A percentile compares a stretch with the other conserved stretches of the same genome.
Conservation (phyloP, 1,140 invertebrate genomes). For the Pseudobourletiella spinata region DNA sequence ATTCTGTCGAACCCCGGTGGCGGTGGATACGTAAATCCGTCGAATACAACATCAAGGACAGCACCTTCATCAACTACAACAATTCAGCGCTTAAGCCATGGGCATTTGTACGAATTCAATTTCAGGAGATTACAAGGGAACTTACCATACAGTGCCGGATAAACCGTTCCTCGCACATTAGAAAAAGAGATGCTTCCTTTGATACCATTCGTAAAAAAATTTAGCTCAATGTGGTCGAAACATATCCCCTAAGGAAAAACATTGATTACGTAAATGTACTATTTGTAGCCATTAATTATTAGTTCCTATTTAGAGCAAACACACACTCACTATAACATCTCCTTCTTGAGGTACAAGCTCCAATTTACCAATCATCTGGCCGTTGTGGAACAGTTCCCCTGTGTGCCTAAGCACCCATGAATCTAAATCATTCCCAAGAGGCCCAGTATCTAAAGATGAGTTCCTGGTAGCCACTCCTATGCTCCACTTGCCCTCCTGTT, state of each 20-base stretch:
- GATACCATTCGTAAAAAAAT: slow-evolving; percentile 90
- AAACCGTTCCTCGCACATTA: slow-evolving; percentile 83
- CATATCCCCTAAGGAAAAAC: slow-evolving; percentile 63
- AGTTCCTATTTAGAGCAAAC: no score
- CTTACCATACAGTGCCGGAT: slow-evolving; percentile 86
- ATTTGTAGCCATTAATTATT: no score
- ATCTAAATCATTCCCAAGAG: slow-evolving; percentile 51
- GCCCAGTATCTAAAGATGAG: slow-evolving; percentile 61
- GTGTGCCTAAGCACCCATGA: slow-evolving; percentile 91
- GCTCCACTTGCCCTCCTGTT: slow-evolving; percentile 89
- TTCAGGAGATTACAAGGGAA: no score
- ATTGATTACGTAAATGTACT: slow-evolving; percentile 29
- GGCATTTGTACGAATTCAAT: no score
- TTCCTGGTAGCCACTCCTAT: slow-evolving; percentile 83
- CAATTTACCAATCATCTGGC: slow-evolving; percentile 38
- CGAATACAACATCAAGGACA: slow-evolving; percentile 87
- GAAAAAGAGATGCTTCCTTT: slow-evolving; percentile 72
- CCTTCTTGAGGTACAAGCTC: slow-evolving; percentile 71
- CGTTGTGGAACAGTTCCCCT: slow-evolving; percentile 71
- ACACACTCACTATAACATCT: slow-evolving; percentile 80
- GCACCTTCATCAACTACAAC: slow-evolving; percentile 86
- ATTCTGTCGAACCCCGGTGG: slow-evolving; percentile 91
- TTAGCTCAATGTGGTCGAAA: slow-evolving; percentile 94
- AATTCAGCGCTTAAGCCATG: no score
- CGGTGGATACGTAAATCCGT: slow-evolving; percentile 72